Conservation (phyloP, 1,140 invertebrate genomes). For the silkworm (Bombyx mori) region DNA sequence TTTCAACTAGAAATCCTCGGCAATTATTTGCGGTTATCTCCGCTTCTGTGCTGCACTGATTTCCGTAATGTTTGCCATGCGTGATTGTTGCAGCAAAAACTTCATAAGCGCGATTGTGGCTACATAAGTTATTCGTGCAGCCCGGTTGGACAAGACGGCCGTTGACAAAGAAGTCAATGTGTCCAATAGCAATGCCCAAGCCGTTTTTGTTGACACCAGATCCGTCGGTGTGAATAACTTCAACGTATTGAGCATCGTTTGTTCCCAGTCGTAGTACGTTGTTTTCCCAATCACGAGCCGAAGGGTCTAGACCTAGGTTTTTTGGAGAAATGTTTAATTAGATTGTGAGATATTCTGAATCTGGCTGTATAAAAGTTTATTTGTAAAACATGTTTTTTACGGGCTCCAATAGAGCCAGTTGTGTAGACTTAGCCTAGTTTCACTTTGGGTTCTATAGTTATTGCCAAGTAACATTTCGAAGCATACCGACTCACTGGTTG, state of each 20-base stretch:
- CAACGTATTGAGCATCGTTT: slow-evolving; percentile 39
- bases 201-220: slow-evolving; percentile 26
- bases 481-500: slow-evolving; percentile 79
- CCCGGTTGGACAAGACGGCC: slow-evolving; percentile 81
- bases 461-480: neutral
- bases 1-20: slow-evolving; percentile 13
- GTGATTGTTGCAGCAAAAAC: slow-evolving; percentile 33
- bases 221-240: slow-evolving; percentile 50
- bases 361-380: too few relatives aligned
- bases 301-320: slow-evolving; percentile 38
- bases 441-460: too few relatives aligned
- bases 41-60: slow-evolving; percentile 20
- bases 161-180: slow-evolving; percentile 84
- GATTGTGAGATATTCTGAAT: too few relatives aligned
- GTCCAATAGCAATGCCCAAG: slow-evolving; percentile 36
- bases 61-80: slow-evolving; percentile 17
- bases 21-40: slow-evolving; percentile 31
- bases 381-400: too few relatives aligned
- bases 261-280: slow-evolving; percentile 19
- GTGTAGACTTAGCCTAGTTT: too few relatives aligned
- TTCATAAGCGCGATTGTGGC: slow-evolving; percentile 44
- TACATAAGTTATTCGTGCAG: slow-evolving; percentile 16
- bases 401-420: too few relatives aligned
- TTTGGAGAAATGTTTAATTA: neutral
- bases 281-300: slow-evolving; percentile 23